Evolutionary conservation across 2,797 vertebrate genomes (phyloP).

Genomic region (Cichlasoma orientale): DNA sequence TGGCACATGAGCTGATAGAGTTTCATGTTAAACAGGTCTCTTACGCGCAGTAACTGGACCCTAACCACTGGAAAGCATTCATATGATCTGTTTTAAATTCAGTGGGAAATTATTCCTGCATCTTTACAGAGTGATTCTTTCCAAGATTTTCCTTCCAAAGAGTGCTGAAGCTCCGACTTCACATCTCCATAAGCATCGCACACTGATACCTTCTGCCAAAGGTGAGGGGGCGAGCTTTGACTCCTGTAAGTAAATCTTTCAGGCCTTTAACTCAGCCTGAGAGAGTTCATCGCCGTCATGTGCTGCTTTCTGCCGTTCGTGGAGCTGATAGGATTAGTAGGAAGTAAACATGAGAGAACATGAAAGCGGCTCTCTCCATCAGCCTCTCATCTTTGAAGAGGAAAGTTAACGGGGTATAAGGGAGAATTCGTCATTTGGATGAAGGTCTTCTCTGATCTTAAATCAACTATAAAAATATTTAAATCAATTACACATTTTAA

Average conservation of each 20-base stretch:
- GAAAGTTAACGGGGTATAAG: slow-evolving; percentile 18
- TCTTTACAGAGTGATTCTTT: too few species aligned
- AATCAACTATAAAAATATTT: not conserved
- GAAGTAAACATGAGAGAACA: slow-evolving; percentile 16
- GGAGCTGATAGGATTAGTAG: slow-evolving; percentile 39
- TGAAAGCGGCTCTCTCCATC: not conserved
- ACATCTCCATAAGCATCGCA: not conserved
- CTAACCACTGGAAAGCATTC: not conserved
- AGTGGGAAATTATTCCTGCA: not conserved
- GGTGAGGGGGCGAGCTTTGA: rapidly evolving
- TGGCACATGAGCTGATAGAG: too few species aligned
- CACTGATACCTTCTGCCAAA: not conserved
- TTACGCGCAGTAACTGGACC: too few species aligned
- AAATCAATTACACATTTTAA: not conserved
- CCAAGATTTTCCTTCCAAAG: too few species aligned
- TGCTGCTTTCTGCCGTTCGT: not conserved
- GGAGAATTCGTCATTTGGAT: not conserved
- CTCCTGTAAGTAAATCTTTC: not conserved
- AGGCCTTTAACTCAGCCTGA: too few species aligned
- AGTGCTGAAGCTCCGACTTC: not conserved
- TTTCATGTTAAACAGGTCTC: too few species aligned
- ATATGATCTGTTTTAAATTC: not conserved
- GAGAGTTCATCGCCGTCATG: slow-evolving; percentile 44
- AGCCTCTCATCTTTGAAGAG: slow-evolving; percentile 39
- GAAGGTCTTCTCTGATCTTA: slow-evolving; percentile 24